Conservation (phyloP, 2,888 invertebrate genomes). For the Lutraria lutraria region DNA sequence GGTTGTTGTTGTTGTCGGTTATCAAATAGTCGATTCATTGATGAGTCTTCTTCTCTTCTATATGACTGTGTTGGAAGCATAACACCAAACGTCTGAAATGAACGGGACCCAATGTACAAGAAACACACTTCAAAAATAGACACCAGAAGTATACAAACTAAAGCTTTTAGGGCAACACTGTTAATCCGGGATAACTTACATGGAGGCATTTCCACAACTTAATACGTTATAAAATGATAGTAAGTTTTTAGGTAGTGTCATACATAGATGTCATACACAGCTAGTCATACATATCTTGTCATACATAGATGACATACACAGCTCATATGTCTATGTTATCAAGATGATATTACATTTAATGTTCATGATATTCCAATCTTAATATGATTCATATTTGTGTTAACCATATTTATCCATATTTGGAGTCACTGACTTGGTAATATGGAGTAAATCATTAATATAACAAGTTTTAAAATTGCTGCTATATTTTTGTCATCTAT, state of each 20-base stretch:
- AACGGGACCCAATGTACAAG: background rate
- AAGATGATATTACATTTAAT: too few species aligned
- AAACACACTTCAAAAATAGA: background rate
- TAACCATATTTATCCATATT: too few species aligned
- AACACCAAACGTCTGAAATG: background rate
- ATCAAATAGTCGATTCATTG: background rate
- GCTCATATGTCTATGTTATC: background rate
- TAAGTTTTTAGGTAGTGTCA: background rate
- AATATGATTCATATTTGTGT: too few species aligned
- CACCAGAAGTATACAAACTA: background rate
- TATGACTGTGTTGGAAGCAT: background rate
- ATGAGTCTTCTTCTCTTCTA: background rate
- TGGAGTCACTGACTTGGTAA: too few species aligned
- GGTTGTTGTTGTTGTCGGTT: background rate
- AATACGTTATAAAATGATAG: background rate
- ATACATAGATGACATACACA: background rate
- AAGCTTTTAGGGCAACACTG: background rate
- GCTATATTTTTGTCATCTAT: too few species aligned
- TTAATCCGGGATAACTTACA: background rate
- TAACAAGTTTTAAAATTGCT: too few species aligned
- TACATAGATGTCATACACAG: background rate
- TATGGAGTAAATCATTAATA: too few species aligned
- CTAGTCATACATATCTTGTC: background rate
- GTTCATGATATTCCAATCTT: too few species aligned
- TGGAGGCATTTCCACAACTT: background rate